Conservation (phyloP, 2,888 invertebrate genomes). For the Drosophila nigricruria region DNA sequence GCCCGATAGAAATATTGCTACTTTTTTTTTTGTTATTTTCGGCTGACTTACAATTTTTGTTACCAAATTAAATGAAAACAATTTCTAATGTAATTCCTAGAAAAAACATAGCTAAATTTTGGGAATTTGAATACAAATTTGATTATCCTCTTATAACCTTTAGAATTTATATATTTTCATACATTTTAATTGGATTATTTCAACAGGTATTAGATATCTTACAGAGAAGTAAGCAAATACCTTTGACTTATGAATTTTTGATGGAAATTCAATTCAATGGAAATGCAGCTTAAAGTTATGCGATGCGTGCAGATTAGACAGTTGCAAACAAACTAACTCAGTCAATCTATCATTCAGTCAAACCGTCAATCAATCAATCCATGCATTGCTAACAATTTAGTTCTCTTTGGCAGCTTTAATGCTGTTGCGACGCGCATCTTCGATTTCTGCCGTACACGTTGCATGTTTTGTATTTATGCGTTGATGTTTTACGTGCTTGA, state of each 20-base stretch:
- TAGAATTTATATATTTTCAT: background rate
- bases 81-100: background rate
- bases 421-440: constrained; percentile 29
- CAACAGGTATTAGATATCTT: background rate
- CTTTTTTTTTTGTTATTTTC: background rate
- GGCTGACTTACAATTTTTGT: background rate
- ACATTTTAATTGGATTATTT: background rate
- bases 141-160: background rate
- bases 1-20: background rate
- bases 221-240: background rate
- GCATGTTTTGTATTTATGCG: constrained; percentile 71
- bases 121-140: background rate
- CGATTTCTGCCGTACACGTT: constrained; percentile 49
- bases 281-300: background rate
- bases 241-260: background rate
- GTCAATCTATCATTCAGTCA: constrained; percentile 30
- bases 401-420: constrained; percentile 50
- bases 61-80: background rate
- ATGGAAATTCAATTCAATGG: background rate
- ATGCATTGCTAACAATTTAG: constrained; percentile 20
- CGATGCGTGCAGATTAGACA: background rate
- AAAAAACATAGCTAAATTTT: background rate
- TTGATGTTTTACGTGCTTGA: constrained; percentile 80
- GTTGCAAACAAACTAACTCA: constrained; percentile 2
- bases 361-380: constrained; percentile 33